Conservation (phyloP, 1,140 invertebrate genomes). For the Phymorhynchus buccinoides region DNA sequence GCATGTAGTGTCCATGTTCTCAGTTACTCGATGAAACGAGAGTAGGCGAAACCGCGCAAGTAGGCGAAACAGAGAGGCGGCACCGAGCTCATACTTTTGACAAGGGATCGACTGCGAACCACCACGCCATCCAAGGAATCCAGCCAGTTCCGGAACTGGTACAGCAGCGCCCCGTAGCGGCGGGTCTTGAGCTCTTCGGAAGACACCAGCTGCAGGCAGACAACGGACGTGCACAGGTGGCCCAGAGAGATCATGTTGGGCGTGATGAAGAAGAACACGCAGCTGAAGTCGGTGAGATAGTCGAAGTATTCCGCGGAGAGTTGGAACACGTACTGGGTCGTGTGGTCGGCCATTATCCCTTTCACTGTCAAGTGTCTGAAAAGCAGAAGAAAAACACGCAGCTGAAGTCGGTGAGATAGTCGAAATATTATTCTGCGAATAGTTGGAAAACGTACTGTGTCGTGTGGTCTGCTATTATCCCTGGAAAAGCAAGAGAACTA, state of each 20-base stretch:
- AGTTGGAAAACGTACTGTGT: constrained; percentile 66
- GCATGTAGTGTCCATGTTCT: no score
- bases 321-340: constrained; percentile 63
- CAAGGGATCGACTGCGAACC: constrained; percentile 57
- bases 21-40: no score
- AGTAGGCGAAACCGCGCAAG: no score
- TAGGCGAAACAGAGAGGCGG: no score
- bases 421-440: constrained; percentile 63
- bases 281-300: constrained; percentile 63
- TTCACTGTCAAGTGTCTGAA: constrained; percentile 63
- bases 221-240: constrained; percentile 62
- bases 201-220: constrained; percentile 63
- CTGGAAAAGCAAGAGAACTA: constrained; percentile 58
- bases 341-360: constrained; percentile 67
- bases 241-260: constrained; percentile 68
- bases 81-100: no score
- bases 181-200: constrained; percentile 62
- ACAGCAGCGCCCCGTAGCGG: constrained; percentile 65
- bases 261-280: constrained; percentile 67
- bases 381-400: constrained; percentile 61
- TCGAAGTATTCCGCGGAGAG: constrained; percentile 67
- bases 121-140: constrained; percentile 70
- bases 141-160: constrained; percentile 64
- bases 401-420: constrained; percentile 65
- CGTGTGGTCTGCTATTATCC: constrained; percentile 66